phyloP scores from a whole-genome alignment of 2,113 vertebrate genomes.

The Donacobius atricapilla region DNA sequence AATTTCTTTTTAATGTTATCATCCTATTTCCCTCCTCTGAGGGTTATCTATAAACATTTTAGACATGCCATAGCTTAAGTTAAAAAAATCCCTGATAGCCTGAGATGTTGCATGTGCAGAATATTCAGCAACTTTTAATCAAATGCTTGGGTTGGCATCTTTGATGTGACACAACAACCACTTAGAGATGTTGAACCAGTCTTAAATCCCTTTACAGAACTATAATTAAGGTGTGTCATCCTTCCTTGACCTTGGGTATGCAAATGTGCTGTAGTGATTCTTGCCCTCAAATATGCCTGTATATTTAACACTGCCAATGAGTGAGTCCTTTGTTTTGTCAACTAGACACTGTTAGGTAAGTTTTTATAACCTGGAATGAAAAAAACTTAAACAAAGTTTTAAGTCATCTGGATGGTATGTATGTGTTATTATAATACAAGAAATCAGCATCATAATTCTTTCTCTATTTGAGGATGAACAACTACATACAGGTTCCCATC shows the following conservation, averaged over 20 bases:
- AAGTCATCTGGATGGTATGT: constrained; percentile 7
- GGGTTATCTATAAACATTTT: neutral
- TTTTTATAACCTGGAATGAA: neutral
- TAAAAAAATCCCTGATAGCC: neutral
- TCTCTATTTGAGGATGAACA: neutral
- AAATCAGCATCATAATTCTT: neutral
- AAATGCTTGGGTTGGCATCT: neutral
- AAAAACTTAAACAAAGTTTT: constrained; percentile 30
- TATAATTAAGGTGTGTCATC: neutral
- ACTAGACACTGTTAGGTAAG: neutral
- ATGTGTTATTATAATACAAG: neutral
- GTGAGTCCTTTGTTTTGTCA: constrained; percentile 21
- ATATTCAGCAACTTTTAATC: constrained; percentile 1
- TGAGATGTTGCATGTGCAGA: neutral
- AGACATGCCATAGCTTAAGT: neutral
- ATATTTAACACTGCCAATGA: neutral
- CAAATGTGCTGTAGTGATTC: neutral
- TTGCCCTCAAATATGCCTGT: neutral
- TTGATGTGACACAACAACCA: neutral
- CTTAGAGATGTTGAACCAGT: neutral
- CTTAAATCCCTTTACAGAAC: neutral
- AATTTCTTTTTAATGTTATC: neutral
- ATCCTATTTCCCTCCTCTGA: neutral
- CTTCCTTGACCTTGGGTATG: neutral
- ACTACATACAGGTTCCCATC: neutral